These are phyloP conservation scores for Trididemnum nubilum DNA, from an alignment of 23 tunicate genomes.

Conservation along the genomic window DNA sequence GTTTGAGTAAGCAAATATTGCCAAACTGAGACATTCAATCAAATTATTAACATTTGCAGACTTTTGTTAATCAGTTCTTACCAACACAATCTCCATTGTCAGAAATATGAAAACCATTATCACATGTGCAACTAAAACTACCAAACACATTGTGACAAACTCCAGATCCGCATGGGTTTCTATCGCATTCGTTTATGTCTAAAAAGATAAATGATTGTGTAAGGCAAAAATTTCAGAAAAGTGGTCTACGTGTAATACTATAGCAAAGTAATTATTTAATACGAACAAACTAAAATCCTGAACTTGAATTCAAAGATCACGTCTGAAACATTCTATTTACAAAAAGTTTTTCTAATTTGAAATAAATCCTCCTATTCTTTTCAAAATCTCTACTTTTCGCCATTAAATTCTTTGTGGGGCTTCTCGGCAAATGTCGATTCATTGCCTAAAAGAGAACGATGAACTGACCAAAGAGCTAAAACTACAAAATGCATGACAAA, in stretches of 20 bases:
- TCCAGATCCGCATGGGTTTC: constrained; percentile 79
- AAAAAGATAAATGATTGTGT: not conserved
- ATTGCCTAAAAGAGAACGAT: too few species aligned
- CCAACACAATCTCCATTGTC: constrained; percentile 97
- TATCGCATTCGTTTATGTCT: constrained; percentile 91
- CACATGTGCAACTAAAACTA: constrained; percentile 75
- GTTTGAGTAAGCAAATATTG: too few species aligned
- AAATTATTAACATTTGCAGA: too few species aligned
- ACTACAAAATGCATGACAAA: too few species aligned
- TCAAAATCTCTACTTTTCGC: too few species aligned
- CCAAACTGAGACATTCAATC: too few species aligned
- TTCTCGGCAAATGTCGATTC: too few species aligned
- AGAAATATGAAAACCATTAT: constrained; percentile 70
- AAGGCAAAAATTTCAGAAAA: not conserved
- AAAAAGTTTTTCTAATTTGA: too few species aligned
- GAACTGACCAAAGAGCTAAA: too few species aligned
- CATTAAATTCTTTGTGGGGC: too few species aligned
- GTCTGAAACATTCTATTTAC: too few species aligned
- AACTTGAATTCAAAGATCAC: not conserved
- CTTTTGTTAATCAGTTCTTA: constrained; percentile 42
- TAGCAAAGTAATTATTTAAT: not conserved
- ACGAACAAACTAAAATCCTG: not conserved
- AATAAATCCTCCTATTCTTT: too few species aligned
- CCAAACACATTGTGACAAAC: constrained; percentile 79
- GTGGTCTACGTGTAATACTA: not conserved